Evolutionary conservation across 2,888 invertebrate species (phyloP).

Genomic region (Clunio marinus): DNA sequence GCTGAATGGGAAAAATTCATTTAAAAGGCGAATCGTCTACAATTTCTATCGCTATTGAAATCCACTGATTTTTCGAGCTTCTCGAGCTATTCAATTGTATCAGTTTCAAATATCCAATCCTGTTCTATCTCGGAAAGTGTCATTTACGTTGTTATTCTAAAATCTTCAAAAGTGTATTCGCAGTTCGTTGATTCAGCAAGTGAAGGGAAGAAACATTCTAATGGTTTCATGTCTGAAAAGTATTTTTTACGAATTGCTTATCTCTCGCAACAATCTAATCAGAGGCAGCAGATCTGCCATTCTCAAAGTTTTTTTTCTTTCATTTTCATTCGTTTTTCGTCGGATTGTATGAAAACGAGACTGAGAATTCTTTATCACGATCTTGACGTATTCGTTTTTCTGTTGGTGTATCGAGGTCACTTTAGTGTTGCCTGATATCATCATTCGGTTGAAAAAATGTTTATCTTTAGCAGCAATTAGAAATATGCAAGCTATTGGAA

Average conservation of each 20-base stretch:
- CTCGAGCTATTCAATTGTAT: not conserved
- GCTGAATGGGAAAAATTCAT: not conserved
- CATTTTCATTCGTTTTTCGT: conserved; percentile 3
- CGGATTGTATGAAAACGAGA: not conserved
- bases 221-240: conserved; percentile 9
- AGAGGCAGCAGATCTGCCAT: not conserved
- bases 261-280: conserved; percentile 3
- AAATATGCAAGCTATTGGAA: not conserved
- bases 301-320: not conserved
- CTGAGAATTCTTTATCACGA: conserved; percentile 15
- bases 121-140: not conserved
- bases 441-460: not conserved
- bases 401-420: conserved; percentile 11
- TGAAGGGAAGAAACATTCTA: no score
- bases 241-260: conserved; percentile 20
- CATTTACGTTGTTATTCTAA: no score
- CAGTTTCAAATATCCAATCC: not conserved
- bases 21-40: not conserved
- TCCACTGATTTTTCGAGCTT: not conserved
- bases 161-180: no score
- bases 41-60: not conserved
- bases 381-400: no score
- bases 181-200: no score
- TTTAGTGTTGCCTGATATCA: conserved; percentile 1
- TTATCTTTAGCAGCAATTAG: not conserved